A percentile compares a stretch with the other conserved stretches of the same genome.
Evolutionary conservation across 2,113 vertebrate genomes (phyloP).

Genomic region (Orientallactaga bullata): DNA sequence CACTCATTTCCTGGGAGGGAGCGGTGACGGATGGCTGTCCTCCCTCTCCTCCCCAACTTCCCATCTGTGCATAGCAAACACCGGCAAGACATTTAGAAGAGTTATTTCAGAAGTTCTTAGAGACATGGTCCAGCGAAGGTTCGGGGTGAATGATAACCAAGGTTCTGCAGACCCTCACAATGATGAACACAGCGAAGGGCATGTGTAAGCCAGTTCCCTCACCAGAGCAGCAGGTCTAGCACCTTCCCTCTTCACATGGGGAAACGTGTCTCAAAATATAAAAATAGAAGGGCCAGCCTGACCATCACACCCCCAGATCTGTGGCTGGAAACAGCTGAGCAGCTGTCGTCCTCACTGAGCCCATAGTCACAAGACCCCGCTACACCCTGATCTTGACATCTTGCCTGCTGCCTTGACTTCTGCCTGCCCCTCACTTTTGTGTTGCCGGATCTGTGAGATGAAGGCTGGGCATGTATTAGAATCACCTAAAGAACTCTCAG

Average conservation of each 20-base stretch:
- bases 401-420: too few species aligned
- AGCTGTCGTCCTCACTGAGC: not conserved
- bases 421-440: not conserved
- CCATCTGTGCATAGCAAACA: slow-evolving; percentile 49
- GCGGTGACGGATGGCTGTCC: not conserved
- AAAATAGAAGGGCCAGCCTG: not conserved
- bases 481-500: not conserved
- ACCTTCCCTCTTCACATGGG: not conserved
- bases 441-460: not conserved
- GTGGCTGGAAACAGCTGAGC: not conserved
- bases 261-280: not conserved
- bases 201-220: not conserved
- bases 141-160: not conserved
- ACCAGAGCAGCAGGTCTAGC: not conserved
- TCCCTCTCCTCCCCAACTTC: not conserved
- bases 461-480: not conserved
- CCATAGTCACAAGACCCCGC: not conserved
- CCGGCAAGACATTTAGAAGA: slow-evolving; percentile 23
- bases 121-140: not conserved
- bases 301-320: not conserved
- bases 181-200: not conserved
- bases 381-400: rapidly evolving
- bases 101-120: not conserved
- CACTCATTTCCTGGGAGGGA: not conserved
- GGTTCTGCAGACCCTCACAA: not conserved